Conservation (phyloP, 1,140 invertebrate species). For the Cydia strobilella region DNA sequence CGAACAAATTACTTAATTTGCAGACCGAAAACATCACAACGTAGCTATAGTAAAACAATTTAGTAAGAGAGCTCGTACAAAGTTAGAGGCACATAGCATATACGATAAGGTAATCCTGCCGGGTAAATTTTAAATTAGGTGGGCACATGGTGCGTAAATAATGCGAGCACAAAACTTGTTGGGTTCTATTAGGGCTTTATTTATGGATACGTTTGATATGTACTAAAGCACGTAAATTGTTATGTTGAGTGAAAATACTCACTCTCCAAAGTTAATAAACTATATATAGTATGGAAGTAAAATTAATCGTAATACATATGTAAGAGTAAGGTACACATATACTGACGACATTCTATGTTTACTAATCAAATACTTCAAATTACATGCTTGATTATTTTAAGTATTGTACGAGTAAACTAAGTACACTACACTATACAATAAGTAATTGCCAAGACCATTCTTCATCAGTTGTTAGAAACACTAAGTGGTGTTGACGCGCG, state of each 20-base stretch:
- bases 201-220: neutral
- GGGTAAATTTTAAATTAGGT: constrained; percentile 30
- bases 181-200: constrained; percentile 23
- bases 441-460: neutral
- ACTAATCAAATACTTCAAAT: too few species aligned
- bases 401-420: too few species aligned
- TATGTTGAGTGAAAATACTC: too few species aligned
- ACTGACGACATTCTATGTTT: too few species aligned
- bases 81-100: constrained; percentile 1
- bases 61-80: constrained; percentile 22
- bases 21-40: constrained; percentile 7
- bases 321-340: too few species aligned
- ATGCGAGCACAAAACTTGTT: constrained; percentile 16
- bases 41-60: constrained; percentile 11
- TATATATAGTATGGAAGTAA: neutral
- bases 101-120: constrained; percentile 19
- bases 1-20: constrained; percentile 27
- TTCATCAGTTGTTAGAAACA: neutral
- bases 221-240: neutral
- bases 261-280: too few species aligned
- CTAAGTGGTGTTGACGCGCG: neutral
- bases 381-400: too few species aligned
- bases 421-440: neutral
- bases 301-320: too few species aligned
- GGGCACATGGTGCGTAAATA: constrained; percentile 26